Evolutionary conservation across 2,888 invertebrate genomes (phyloP), one percentile per base, ranked within the genome.

Genomic region (Ormyrus thymus): DNA sequence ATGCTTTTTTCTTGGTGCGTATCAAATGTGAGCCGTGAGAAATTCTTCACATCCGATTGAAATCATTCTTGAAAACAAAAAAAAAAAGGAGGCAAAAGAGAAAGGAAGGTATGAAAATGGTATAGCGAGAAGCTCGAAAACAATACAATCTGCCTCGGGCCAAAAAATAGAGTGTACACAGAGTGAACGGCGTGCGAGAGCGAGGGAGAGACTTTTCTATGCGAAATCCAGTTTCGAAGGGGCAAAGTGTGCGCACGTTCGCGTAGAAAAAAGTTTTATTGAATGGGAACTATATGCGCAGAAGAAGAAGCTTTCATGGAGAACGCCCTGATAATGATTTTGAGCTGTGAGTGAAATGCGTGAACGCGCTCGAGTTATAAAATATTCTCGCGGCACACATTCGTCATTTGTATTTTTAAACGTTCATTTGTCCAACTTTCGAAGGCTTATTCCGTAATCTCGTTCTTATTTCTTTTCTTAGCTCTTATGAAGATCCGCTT

Each of bases 101-200:
- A 53, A n/a, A 76, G 29, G 29, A 29, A 29, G 3, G 29, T 29
- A 29, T 29, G 29, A 29, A 53, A 62, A 43, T 13, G 46, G 46
- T n/a, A 43, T 43, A 64, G 45, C 58, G 29, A 10, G 15, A 64
- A 50, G 15, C 58, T 46, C 7, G 64, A 58, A 76, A 71, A 77
- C 71, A 77, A 77, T 71, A 53, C 51, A 64, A 6, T 6, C 5
- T n/a, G 71, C 64, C 76, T 65, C 48, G 51, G 65, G 76, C 53
- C 43, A 7, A 62, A 29, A 69, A 55, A 69, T 69, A 53, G 8
- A 51, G 7, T 50, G 11, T 50, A 68, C 50, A 72, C 53, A 55
- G 58, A 53, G 51, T 46, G 50, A 53, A 66, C 10, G 45, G 8
- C 53, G 59, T 7, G 58, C 15, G 4, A 29, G 29, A 29, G 29